phyloP scores from a whole-genome alignment of 2,113 vertebrate genomes.

The Dasyurus viverrinus region DNA sequence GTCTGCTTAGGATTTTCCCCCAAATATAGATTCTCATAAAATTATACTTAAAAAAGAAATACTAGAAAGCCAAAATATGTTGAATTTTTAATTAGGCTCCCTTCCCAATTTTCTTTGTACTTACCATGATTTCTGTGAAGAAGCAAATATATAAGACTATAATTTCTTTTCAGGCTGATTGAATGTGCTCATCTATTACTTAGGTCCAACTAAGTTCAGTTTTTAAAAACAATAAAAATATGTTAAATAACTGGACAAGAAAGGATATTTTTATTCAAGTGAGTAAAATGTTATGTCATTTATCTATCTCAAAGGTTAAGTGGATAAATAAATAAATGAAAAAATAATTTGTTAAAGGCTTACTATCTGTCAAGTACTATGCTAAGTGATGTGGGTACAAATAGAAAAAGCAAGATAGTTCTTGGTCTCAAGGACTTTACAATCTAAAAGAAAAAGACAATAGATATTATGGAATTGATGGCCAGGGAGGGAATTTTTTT shows the following conservation, averaged over 20 bases:
- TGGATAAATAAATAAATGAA: not conserved
- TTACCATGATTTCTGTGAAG: not conserved
- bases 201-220: not conserved
- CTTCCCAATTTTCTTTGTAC: not conserved
- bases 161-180: not conserved
- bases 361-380: not conserved
- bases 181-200: not conserved
- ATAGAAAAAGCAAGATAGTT: not conserved
- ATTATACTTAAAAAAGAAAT: not conserved
- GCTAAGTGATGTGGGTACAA: not conserved
- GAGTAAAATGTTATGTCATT: slow-evolving; percentile 17
- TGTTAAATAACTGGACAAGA: slow-evolving; percentile 16
- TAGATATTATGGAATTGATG: not conserved
- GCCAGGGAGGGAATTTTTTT: not conserved
- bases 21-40: not conserved
- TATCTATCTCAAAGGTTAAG: slow-evolving; percentile 19
- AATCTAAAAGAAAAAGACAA: not conserved
- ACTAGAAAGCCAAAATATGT: not conserved
- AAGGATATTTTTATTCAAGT: not conserved
- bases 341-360: not conserved
- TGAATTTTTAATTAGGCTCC: not conserved
- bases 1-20: not conserved
- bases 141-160: not conserved
- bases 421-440: not conserved
- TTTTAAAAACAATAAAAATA: slow-evolving; percentile 40